Evolutionary conservation across 2,888 invertebrate genomes (phyloP).

Genomic region (Candidula unifasciata): DNA sequence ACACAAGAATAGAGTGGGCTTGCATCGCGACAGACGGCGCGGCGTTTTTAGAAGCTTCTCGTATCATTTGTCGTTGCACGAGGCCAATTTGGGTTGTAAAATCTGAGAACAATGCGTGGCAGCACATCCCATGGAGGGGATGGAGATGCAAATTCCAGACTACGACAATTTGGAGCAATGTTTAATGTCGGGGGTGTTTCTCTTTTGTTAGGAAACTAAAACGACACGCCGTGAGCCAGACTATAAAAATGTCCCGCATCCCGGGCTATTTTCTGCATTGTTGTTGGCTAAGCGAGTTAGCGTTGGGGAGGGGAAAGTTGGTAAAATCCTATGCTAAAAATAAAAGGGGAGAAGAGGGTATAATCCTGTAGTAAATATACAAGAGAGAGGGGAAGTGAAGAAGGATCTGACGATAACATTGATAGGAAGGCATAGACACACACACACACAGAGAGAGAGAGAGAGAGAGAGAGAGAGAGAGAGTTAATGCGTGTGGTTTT

Average conservation of each 20-base stretch:
- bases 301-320: not conserved
- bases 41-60: not conserved
- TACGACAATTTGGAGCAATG: not conserved
- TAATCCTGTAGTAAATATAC: too few relatives aligned
- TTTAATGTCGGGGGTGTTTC: not conserved
- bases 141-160: not conserved
- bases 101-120: constrained; percentile 19
- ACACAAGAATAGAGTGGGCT: not conserved
- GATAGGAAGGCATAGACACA: not conserved
- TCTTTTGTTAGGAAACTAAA: not conserved
- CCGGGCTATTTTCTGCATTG: not conserved
- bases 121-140: too few relatives aligned
- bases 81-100: constrained; percentile 16
- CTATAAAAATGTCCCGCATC: not conserved
- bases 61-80: not conserved
- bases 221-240: not conserved
- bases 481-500: not conserved
- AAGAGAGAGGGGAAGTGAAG: too few relatives aligned
- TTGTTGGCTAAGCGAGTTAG: not conserved
- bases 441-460: constrained; percentile 29
- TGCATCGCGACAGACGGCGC: not conserved
- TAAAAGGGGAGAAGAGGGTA: too few relatives aligned
- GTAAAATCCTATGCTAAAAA: not conserved
- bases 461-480: constrained; percentile 21
- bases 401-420: too few relatives aligned